phyloP scores from a whole-genome alignment of 2,113 vertebrate species.

The Bos javanicus region DNA sequence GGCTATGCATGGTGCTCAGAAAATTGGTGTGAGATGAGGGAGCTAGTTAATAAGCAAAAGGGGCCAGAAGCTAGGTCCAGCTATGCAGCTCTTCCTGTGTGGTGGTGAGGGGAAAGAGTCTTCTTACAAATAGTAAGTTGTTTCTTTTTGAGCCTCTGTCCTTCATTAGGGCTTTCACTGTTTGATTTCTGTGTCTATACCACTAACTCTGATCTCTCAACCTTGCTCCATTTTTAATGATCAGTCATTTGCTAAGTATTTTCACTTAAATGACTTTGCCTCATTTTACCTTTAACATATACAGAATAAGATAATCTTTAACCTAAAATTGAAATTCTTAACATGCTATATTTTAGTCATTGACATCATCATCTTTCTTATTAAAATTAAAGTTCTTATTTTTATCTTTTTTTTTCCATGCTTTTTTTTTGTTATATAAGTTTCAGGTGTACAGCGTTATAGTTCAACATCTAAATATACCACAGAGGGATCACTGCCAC shows the following conservation, averaged over 20 bases:
- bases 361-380: background rate
- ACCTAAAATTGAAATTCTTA: background rate
- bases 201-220: background rate
- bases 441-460: background rate
- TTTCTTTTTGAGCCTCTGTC: background rate
- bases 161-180: background rate
- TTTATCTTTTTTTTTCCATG: background rate
- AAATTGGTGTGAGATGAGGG: background rate
- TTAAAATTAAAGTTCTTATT: constrained; percentile 2
- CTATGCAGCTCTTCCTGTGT: background rate
- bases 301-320: background rate
- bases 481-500: background rate
- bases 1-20: background rate
- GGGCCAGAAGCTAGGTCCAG: background rate
- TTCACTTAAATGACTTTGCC: constrained; percentile 13
- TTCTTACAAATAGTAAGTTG: background rate
- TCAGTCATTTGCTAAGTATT: background rate
- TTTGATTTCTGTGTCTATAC: background rate
- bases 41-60: background rate
- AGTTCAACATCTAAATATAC: background rate
- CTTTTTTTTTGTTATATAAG: background rate
- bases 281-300: background rate
- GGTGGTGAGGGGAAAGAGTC: background rate
- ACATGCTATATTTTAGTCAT: background rate
- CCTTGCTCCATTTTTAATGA: background rate